Evolutionary conservation across 2,797 vertebrate genomes (phyloP).

Genomic region (Antrozous pallidus): DNA sequence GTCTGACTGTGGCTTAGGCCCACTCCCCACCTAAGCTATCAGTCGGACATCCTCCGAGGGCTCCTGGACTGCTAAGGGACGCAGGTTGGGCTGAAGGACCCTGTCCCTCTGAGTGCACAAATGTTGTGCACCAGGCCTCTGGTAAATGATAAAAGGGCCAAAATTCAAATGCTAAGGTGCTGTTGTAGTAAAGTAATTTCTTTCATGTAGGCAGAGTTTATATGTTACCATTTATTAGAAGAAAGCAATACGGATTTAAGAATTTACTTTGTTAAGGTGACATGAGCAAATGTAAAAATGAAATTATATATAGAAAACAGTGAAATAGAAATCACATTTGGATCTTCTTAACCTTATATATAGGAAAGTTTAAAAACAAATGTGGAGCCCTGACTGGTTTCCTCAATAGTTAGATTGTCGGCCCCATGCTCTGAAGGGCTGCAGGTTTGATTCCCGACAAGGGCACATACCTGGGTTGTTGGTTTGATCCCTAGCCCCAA

Average conservation of each 20-base stretch:
- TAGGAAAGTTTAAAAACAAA: background rate
- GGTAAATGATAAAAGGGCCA: background rate
- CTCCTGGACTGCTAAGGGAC: too few species aligned
- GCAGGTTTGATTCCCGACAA: background rate
- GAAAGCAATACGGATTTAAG: background rate
- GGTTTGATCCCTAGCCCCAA: background rate
- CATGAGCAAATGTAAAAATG: conserved; percentile 6
- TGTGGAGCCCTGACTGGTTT: background rate
- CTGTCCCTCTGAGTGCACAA: too few species aligned
- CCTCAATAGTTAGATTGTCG: background rate
- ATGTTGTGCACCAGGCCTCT: too few species aligned
- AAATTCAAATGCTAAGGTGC: background rate
- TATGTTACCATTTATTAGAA: conserved; percentile 29
- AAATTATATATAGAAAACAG: background rate
- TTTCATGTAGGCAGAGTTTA: background rate
- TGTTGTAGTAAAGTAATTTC: background rate
- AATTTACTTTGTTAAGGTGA: background rate
- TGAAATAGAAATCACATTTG: background rate
- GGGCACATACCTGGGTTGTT: background rate
- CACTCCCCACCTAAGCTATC: too few species aligned
- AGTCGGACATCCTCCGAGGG: too few species aligned
- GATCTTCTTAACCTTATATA: background rate
- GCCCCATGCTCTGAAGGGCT: background rate
- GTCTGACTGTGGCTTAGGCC: too few species aligned
- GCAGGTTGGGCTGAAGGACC: too few species aligned